Conservation (phyloP, 1,140 invertebrate species). For the Delia radicum region DNA sequence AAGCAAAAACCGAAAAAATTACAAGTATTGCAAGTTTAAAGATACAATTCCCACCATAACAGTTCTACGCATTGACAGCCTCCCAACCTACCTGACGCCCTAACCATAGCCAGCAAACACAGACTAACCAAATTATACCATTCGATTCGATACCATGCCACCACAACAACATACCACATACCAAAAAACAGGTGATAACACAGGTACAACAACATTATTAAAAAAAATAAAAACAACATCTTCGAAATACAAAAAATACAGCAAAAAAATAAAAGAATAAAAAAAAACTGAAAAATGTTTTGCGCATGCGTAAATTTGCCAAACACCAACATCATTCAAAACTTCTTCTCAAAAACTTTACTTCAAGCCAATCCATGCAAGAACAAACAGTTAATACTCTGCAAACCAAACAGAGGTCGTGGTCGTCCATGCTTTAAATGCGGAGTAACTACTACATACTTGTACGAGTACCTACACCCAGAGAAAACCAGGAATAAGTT, state of each 20-base stretch:
- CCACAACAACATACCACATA: slow-evolving; percentile 5
- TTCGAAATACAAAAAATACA: not conserved
- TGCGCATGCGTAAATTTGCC: slow-evolving; percentile 13
- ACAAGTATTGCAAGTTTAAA: not conserved
- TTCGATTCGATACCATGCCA: not conserved
- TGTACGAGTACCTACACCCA: too few relatives aligned
- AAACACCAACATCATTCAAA: not conserved
- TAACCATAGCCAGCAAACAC: not conserved
- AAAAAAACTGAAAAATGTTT: not conserved
- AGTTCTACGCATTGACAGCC: not conserved
- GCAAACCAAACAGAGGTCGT: not conserved
- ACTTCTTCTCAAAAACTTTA: not conserved
- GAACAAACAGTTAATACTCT: not conserved
- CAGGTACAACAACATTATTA: slow-evolving; percentile 19
- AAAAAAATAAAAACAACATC: not conserved
- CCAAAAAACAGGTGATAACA: slow-evolving; percentile 23
- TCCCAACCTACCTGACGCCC: slow-evolving; percentile 1
- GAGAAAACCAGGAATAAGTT: too few relatives aligned
- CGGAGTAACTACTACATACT: too few relatives aligned
- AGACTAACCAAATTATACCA: too few relatives aligned
- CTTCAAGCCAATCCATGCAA: not conserved
- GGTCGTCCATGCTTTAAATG: not conserved
- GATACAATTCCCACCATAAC: not conserved
- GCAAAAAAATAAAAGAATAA: not conserved
- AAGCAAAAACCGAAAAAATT: not conserved